Evolutionary conservation across 2,888 invertebrate genomes (phyloP).

Genomic region (Oligia fasciuncula): DNA sequence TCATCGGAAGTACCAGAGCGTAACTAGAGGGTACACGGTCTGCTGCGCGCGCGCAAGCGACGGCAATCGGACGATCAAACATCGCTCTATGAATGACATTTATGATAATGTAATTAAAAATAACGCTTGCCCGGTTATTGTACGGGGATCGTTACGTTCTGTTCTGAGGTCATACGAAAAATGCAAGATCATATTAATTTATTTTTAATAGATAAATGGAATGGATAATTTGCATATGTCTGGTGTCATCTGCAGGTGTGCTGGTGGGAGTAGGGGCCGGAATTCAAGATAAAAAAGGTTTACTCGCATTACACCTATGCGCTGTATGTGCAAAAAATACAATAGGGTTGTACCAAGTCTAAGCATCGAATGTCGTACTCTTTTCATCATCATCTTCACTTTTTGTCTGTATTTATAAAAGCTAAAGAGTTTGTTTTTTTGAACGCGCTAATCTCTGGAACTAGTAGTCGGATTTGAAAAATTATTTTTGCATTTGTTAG

Average conservation of each 20-base stretch:
- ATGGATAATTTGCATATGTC: not conserved
- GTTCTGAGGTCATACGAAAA: slow-evolving; percentile 1
- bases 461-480: too few species aligned
- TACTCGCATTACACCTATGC: slow-evolving; percentile 1
- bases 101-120: slow-evolving; percentile 58
- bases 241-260: not conserved
- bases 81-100: slow-evolving; percentile 55
- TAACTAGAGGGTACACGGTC: slow-evolving; percentile 81
- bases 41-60: slow-evolving; percentile 72
- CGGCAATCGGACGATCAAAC: slow-evolving; percentile 60
- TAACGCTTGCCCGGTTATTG: slow-evolving; percentile 21
- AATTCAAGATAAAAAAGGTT: slow-evolving; percentile 17
- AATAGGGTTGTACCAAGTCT: slow-evolving; percentile 15
- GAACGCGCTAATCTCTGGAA: too few species aligned
- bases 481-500: too few species aligned
- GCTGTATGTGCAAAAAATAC: not conserved
- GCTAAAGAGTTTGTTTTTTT: too few species aligned
- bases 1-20: slow-evolving; percentile 77
- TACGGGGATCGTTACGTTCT: slow-evolving; percentile 7
- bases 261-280: slow-evolving; percentile 10
- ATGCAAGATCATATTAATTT: slow-evolving; percentile 1
- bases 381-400: not conserved
- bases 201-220: not conserved
- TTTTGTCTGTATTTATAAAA: not conserved
- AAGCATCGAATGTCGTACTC: not conserved